A percentile compares a stretch with the other conserved stretches of the same genome.
Conservation (phyloP, 2,797 vertebrate genomes). For the Adelosebastes latens region DNA sequence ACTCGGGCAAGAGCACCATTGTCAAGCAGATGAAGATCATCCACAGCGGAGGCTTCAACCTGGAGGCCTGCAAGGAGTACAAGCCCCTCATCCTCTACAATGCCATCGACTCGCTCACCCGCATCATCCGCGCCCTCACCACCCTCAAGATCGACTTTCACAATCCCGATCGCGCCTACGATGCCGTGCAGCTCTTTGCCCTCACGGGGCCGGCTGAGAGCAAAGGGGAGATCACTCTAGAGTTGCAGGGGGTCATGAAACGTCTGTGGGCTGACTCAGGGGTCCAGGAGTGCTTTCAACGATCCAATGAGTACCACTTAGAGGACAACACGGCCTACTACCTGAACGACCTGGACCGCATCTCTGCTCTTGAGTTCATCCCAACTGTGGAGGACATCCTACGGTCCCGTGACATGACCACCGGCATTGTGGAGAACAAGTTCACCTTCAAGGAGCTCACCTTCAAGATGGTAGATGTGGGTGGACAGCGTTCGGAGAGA, state of each 20-base stretch:
- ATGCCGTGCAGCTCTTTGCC: slow-evolving; percentile 97
- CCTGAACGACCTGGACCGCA: slow-evolving; percentile 97
- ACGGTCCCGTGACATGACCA: slow-evolving; percentile 99
- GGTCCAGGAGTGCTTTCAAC: slow-evolving; percentile 96
- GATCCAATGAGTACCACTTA: slow-evolving; percentile 98
- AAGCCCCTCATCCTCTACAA: slow-evolving; percentile 98
- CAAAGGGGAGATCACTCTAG: slow-evolving; percentile 96
- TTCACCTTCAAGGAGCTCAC: slow-evolving; percentile 99
- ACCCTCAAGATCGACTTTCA: slow-evolving; percentile 98
- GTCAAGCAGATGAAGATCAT: slow-evolving; percentile 99
- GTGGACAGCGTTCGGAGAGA: slow-evolving; percentile 96
- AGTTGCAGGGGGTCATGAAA: slow-evolving; percentile 96
- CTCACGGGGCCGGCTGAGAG: slow-evolving; percentile 97
- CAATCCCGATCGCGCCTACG: slow-evolving; percentile 95
- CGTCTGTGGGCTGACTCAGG: slow-evolving; percentile 95
- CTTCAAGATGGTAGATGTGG: slow-evolving; percentile 99
- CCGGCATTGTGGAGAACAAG: slow-evolving; percentile 99
- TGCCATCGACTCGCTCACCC: slow-evolving; percentile 98
- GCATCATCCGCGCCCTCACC: slow-evolving; percentile 95
- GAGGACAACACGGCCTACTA: slow-evolving; percentile 99
- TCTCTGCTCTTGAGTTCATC: slow-evolving; percentile 93
- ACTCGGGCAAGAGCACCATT: slow-evolving; percentile 98
- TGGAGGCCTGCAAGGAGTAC: slow-evolving; percentile 99
- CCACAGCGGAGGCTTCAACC: slow-evolving; percentile 97
- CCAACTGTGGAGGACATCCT: slow-evolving; percentile 99